Evolutionary conservation across 2,888 invertebrate species (phyloP).

Genomic region (Lottia gigantea): DNA sequence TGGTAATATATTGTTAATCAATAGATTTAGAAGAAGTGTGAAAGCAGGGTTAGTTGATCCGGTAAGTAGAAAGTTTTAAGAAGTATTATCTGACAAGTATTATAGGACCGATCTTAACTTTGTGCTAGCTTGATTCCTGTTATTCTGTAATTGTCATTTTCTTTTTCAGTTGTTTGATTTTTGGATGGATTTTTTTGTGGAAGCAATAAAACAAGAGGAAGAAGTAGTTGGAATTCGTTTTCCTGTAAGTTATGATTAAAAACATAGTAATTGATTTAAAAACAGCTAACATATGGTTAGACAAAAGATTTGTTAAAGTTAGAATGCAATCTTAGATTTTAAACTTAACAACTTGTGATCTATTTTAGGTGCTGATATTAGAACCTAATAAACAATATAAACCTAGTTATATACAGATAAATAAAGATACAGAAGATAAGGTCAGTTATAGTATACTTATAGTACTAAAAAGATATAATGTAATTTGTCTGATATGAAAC

Average conservation of each 20-base stretch:
- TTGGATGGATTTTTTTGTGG: conserved; percentile 98
- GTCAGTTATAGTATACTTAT: conserved; percentile 25
- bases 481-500: no score
- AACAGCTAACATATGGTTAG: no score
- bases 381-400: conserved; percentile 93
- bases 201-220: conserved; percentile 85
- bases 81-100: no score
- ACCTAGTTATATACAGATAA: conserved; percentile 95
- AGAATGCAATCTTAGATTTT: no score
- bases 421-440: conserved; percentile 92
- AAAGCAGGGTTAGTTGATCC: conserved; percentile 24
- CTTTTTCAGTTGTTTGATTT: conserved; percentile 84
- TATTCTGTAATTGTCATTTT: background rate
- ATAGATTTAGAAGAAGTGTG: conserved; percentile 76
- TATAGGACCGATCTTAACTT: no score
- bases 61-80: background rate
- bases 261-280: background rate
- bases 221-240: conserved; percentile 87
- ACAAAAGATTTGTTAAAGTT: no score
- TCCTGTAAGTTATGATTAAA: conserved; percentile 75
- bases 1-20: conserved; percentile 89
- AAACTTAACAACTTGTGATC: conserved; percentile 4
- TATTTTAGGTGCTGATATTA: conserved; percentile 72
- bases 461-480: no score
- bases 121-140: no score